Evolutionary conservation across 2,113 vertebrate species (phyloP).

Genomic region (Siniperca knerii): DNA sequence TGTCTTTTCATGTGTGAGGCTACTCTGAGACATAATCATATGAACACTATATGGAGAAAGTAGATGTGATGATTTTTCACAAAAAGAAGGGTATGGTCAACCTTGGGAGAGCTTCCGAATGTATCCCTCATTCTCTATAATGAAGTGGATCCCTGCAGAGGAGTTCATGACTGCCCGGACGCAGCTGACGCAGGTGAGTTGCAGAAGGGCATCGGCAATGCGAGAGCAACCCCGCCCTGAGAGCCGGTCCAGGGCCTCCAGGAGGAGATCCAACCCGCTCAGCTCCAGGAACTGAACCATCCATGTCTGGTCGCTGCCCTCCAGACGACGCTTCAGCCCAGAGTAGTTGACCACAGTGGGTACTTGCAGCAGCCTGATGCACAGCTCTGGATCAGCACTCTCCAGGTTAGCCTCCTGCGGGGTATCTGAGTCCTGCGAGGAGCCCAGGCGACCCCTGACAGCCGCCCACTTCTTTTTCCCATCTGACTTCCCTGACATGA

Average conservation of each 20-base stretch:
- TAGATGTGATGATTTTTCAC: background rate
- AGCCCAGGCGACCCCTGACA: conserved; percentile 89
- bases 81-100: conserved; percentile 61
- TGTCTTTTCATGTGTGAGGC: background rate
- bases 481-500: conserved; percentile 89
- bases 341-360: conserved; percentile 98
- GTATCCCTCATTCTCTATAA: conserved; percentile 94
- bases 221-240: conserved; percentile 93
- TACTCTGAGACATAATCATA: background rate
- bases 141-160: conserved; percentile 92
- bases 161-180: conserved; percentile 97
- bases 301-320: conserved; percentile 92
- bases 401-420: conserved; percentile 95
- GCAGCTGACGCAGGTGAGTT: conserved; percentile 96
- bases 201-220: conserved; percentile 93
- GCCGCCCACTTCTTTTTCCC: conserved; percentile 92
- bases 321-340: conserved; percentile 93
- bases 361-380: conserved; percentile 94
- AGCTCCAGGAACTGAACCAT: conserved; percentile 98
- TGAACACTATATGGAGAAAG: background rate
- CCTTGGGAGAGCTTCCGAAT: conserved; percentile 96
- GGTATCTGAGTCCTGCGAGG: conserved; percentile 89
- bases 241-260: conserved; percentile 95
- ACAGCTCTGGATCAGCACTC: conserved; percentile 95
- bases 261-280: conserved; percentile 93